These are phyloP conservation scores for Lasius fuliginosus DNA, from an alignment of 2,888 invertebrate genomes.

Conservation along the genomic window DNA sequence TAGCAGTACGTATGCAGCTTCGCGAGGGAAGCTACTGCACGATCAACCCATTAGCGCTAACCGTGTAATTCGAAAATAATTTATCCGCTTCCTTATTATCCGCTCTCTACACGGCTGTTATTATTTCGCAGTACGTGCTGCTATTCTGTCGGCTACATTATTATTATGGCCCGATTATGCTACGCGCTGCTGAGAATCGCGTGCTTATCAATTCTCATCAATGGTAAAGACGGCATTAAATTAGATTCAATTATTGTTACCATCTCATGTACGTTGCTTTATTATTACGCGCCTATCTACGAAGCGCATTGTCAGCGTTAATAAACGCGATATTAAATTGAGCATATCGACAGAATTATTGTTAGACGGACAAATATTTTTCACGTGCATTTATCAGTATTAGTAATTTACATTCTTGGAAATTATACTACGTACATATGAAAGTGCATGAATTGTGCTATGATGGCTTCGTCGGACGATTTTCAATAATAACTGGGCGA, in stretches of 20 bases:
- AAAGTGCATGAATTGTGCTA: not conserved
- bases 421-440: not conserved
- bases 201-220: constrained; percentile 50
- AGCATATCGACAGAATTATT: constrained; percentile 37
- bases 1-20: not conserved
- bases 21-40: constrained; percentile 42
- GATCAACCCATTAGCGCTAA: constrained; percentile 54
- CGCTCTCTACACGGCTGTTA: constrained; percentile 42
- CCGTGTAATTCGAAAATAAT: constrained; percentile 58
- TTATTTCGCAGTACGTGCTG: constrained; percentile 48
- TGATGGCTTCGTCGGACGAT: not conserved
- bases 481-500: not conserved
- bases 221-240: constrained; percentile 50
- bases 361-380: constrained; percentile 17
- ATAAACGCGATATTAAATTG: constrained; percentile 16
- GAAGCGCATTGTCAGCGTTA: constrained; percentile 26
- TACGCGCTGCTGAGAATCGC: constrained; percentile 27
- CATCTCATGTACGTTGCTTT: constrained; percentile 16
- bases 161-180: constrained; percentile 50
- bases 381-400: not conserved
- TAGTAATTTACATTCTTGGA: not conserved
- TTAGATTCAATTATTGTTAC: constrained; percentile 50
- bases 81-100: constrained; percentile 57
- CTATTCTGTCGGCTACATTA: constrained; percentile 39
- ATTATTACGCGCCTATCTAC: constrained; percentile 21